These are phyloP conservation scores for Amorpha juglandis DNA, from an alignment of 2,888 invertebrate genomes.

Conservation along the genomic window DNA sequence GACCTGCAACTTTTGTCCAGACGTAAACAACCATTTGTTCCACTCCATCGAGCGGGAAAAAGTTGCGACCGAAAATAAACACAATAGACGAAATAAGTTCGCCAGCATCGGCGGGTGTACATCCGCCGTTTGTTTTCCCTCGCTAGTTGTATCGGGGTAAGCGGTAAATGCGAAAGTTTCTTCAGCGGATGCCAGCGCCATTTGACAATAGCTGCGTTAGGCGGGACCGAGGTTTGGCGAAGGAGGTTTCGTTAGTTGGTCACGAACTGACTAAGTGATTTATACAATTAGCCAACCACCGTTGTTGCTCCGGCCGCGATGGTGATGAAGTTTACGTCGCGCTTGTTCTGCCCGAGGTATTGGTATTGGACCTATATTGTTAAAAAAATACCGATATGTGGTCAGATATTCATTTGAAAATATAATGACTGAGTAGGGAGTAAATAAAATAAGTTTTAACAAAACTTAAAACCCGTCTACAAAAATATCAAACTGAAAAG, in stretches of 20 bases:
- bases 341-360: neutral
- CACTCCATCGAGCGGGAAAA: neutral
- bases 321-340: neutral
- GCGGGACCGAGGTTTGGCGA: neutral
- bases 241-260: constrained; percentile 32
- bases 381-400: no score
- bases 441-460: no score
- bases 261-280: constrained; percentile 38
- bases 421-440: no score
- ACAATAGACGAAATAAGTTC: neutral
- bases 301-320: constrained; percentile 21
- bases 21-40: constrained; percentile 12
- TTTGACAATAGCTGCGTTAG: constrained; percentile 8
- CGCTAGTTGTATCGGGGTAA: constrained; percentile 3
- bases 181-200: neutral
- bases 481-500: no score
- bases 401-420: no score
- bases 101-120: neutral
- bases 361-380: no score
- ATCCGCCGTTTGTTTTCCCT: neutral
- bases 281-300: constrained; percentile 36
- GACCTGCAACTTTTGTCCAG: neutral
- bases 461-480: no score
- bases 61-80: constrained; percentile 12
- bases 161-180: constrained; percentile 18